Conservation (phyloP, 2,888 invertebrate species). For the Lithophane semibrunnea region DNA sequence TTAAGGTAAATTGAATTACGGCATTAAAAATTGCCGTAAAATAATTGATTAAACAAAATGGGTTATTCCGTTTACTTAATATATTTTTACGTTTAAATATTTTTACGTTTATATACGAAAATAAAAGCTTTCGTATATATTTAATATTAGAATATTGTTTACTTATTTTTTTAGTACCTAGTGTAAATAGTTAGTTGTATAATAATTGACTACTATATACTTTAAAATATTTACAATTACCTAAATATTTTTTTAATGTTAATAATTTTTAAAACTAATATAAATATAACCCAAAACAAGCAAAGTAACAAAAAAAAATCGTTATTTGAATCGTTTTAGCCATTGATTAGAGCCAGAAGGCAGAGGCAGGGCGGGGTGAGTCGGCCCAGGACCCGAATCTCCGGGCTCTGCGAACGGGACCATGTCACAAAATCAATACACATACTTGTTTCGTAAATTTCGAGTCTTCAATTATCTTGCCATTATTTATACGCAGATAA, state of each 20-base stretch:
- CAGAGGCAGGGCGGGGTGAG: conserved; percentile 32
- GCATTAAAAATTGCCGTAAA: too few species aligned
- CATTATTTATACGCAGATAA: not conserved
- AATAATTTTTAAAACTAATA: not conserved
- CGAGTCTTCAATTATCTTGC: conserved; percentile 17
- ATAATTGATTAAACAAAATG: too few species aligned
- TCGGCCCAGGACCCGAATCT: conserved; percentile 46
- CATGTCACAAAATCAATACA: conserved; percentile 71
- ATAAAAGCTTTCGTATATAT: not conserved
- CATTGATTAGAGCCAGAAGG: conserved; percentile 37
- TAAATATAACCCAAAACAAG: not conserved
- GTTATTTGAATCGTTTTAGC: conserved; percentile 30
- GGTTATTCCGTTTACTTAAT: too few species aligned
- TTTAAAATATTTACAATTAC: not conserved
- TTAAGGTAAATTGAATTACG: too few species aligned
- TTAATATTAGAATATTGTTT: not conserved
- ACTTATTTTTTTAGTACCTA: not conserved
- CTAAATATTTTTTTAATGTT: not conserved
- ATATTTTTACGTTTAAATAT: too few species aligned
- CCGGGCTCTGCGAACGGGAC: conserved; percentile 46
- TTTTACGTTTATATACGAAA: too few species aligned
- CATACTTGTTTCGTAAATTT: conserved; percentile 54
- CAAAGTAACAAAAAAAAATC: too few species aligned
- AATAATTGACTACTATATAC: not conserved
- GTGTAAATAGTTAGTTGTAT: not conserved